phyloP scores from a whole-genome alignment of 30 jellyfish, hydroid and myxozoan genomes.

The Pelagia noctiluca region DNA sequence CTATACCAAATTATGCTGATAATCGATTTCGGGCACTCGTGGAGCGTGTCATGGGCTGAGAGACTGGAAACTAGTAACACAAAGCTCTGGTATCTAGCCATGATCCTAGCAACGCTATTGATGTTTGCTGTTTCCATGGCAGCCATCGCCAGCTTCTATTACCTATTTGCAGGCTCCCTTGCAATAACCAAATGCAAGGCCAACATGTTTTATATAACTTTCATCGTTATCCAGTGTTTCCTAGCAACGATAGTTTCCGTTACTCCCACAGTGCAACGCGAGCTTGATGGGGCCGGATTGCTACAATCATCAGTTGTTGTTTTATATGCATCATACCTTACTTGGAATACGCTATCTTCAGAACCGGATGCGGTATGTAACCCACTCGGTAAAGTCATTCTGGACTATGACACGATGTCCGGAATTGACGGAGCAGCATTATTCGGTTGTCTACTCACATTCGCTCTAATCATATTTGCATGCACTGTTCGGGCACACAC shows the following conservation, averaged over 20 bases:
- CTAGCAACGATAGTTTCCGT: conserved; percentile 90
- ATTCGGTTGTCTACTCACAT: conserved; percentile 90
- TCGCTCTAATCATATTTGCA: conserved; percentile 84
- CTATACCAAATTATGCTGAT: conserved; percentile 89
- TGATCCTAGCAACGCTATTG: conserved; percentile 85
- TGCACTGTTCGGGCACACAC: conserved; percentile 98
- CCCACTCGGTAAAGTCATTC: conserved; percentile 94
- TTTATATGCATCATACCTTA: conserved; percentile 86
- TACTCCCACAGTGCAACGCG: conserved; percentile 97
- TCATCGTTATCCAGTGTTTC: conserved; percentile 91
- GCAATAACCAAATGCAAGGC: conserved; percentile 88
- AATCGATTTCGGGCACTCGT: conserved; percentile 97
- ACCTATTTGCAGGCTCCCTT: conserved; percentile 77
- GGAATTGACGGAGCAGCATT: conserved; percentile 95
- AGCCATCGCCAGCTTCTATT: conserved; percentile 76
- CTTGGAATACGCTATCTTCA: conserved; percentile 95
- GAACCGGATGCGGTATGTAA: conserved; percentile 97
- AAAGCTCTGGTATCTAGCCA: conserved; percentile 92
- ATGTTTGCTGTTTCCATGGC: conserved; percentile 85
- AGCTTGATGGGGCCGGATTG: conserved; percentile 96
- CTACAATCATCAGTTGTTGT: conserved; percentile 95
- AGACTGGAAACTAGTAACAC: conserved; percentile 86
- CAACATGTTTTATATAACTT: conserved; percentile 81
- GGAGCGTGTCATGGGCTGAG: conserved; percentile 99
- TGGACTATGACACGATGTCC: conserved; percentile 90